Evolutionary conservation across 2,888 invertebrate genomes (phyloP).

Genomic region (Limnephilus rhombicus): DNA sequence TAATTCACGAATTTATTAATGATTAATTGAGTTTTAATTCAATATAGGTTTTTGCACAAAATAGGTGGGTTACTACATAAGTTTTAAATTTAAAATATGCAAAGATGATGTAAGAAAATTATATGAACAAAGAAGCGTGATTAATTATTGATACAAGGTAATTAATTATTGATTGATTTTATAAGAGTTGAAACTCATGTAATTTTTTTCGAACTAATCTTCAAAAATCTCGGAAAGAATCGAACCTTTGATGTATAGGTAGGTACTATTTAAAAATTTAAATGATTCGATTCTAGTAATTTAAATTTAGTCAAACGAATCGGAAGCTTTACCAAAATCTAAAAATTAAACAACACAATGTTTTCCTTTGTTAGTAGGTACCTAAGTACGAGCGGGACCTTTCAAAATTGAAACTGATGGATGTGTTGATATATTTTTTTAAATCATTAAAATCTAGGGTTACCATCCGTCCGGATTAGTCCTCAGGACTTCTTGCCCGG

Average conservation of each 20-base stretch:
- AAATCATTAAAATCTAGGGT: too few relatives aligned
- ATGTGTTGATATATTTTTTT: too few relatives aligned
- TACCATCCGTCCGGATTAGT: too few relatives aligned
- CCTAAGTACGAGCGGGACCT: too few relatives aligned
- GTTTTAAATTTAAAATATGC: neutral
- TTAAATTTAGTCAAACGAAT: neutral
- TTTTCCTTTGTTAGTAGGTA: too few relatives aligned
- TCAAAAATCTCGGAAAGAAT: neutral
- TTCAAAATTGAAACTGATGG: too few relatives aligned
- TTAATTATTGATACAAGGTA: neutral
- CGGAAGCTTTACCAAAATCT: neutral
- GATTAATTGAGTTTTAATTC: neutral
- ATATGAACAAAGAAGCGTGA: neutral
- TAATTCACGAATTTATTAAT: neutral
- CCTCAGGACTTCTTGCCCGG: too few relatives aligned
- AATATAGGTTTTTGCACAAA: neutral
- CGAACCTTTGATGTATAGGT: neutral
- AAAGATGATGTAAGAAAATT: neutral
- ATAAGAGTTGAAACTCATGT: too few relatives aligned
- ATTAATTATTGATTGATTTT: neutral
- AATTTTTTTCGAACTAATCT: neutral
- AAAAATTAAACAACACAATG: too few relatives aligned
- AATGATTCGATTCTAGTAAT: neutral
- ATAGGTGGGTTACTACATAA: neutral
- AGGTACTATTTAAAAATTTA: neutral